These are phyloP conservation scores for Ctenopoma multispine DNA, from an alignment of 2,797 vertebrate genomes.

Conservation along the genomic window DNA sequence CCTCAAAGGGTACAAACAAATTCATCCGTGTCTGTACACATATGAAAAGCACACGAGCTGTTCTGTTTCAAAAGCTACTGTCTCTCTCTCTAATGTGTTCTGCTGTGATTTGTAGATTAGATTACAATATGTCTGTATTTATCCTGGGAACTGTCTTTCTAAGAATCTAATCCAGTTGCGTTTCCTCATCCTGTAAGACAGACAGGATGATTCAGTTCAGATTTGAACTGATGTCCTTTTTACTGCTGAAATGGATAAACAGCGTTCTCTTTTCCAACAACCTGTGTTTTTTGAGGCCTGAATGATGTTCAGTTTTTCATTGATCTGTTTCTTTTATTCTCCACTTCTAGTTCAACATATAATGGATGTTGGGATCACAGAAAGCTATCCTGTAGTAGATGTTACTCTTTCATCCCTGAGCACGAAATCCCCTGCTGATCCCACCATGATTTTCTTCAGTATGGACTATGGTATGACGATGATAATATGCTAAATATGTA, in stretches of 20 bases:
- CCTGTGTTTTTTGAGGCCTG: background rate
- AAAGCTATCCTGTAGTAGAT: conserved; percentile 32
- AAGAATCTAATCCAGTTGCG: too few relatives aligned
- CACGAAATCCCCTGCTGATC: conserved; percentile 65
- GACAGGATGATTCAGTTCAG: background rate
- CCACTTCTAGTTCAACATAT: conserved; percentile 56
- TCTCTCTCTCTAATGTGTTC: too few relatives aligned
- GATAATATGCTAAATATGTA: background rate
- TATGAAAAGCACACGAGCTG: too few relatives aligned
- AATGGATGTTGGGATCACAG: conserved; percentile 37
- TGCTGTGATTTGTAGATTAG: conserved; percentile 1
- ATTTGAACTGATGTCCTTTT: conserved; percentile 1
- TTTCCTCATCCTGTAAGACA: conserved; percentile 19
- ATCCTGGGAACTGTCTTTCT: too few relatives aligned
- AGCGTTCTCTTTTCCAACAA: background rate
- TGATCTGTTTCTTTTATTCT: conserved; percentile 8
- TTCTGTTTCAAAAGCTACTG: too few relatives aligned
- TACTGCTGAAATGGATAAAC: background rate
- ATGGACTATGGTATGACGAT: conserved; percentile 81
- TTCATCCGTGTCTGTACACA: too few relatives aligned
- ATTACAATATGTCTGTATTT: conserved; percentile 21
- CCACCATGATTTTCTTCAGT: conserved; percentile 76
- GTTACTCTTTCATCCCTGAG: conserved; percentile 31
- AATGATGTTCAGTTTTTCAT: background rate
- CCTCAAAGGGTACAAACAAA: too few relatives aligned